These are phyloP conservation scores for Gymnopithys bicolor DNA, from an alignment of 2,797 vertebrate species.

Conservation along the genomic window DNA sequence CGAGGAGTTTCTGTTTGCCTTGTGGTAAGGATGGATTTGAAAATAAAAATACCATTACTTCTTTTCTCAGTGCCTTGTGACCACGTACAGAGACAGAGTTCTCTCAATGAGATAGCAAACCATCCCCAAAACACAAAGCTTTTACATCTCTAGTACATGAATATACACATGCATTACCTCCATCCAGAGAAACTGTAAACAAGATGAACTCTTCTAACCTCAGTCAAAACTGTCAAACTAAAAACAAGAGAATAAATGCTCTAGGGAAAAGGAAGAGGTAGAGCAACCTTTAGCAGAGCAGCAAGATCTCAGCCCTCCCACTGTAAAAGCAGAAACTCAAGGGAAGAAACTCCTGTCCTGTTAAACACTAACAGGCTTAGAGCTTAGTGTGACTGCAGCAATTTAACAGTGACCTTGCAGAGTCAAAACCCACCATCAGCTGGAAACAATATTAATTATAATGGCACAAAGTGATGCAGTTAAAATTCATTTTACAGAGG, in stretches of 20 bases:
- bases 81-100: neutral
- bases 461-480: neutral
- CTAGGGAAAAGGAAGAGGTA: neutral
- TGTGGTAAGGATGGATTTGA: neutral
- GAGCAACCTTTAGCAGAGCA: neutral
- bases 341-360: neutral
- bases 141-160: neutral
- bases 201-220: constrained; percentile 28
- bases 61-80: neutral
- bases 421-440: neutral
- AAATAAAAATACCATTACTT: neutral
- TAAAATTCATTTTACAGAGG: neutral
- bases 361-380: constrained; percentile 26
- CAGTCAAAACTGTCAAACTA: neutral
- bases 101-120: neutral
- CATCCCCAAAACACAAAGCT: neutral
- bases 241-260: neutral
- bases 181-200: neutral
- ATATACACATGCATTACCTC: neutral
- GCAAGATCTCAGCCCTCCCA: neutral
- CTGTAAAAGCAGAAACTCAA: neutral
- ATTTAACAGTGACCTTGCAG: constrained; percentile 56
- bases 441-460: constrained; percentile 35
- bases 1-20: neutral
- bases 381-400: constrained; percentile 6